Base-by-base conservation (phyloP, 2,797 vertebrate genomes). In the Psittacula echo region DNA sequence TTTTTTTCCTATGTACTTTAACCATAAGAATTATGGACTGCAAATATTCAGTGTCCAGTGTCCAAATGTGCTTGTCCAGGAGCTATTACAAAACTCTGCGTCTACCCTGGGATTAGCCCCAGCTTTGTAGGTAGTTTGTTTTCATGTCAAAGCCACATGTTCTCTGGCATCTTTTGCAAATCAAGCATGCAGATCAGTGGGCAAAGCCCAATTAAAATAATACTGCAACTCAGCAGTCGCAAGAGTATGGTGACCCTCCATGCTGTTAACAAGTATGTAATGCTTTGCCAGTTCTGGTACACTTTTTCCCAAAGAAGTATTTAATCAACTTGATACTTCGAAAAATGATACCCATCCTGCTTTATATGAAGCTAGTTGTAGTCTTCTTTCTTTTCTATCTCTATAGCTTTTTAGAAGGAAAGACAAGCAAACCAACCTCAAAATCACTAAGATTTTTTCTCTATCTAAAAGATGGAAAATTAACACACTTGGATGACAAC, bases 171-270 rank as follows among this genome's bases (percentile, higher is more conserved):
- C 48, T 73, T 84, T 29, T 68, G 78, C 53, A 91, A 89, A 75
- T 5, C 67, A 77, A 70, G 74, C 41, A 24, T 30, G 67, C 60
- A 92, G 56, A 87, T 48, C 71, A 79, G 71, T 77, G 64, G 73
- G 48, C 48, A 93, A 95, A 94, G 22, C 37, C 87, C 71, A 84
- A 81, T 65, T 83, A 89, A 91, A 94, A 70, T 80, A 51, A 82
- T 34, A 39, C 62, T 62, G 86, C 58, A 61, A 32, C 19, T 67
- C 89, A 94, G 79, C 74, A 92, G 32, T 60, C 65, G 16, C 66
- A 92, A 85, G 65, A 87, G 27, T 11, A 85, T 21, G 58, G 32
- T 89, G 86, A 96, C 79, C 66, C 94, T 85, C 77, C 47, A 10
- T 32, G 39, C 65, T 51, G 37, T 29, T 87, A 80, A 89, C 39